phyloP scores from a whole-genome alignment of 2,888 invertebrate species.

The Drosophila subquinaria region DNA sequence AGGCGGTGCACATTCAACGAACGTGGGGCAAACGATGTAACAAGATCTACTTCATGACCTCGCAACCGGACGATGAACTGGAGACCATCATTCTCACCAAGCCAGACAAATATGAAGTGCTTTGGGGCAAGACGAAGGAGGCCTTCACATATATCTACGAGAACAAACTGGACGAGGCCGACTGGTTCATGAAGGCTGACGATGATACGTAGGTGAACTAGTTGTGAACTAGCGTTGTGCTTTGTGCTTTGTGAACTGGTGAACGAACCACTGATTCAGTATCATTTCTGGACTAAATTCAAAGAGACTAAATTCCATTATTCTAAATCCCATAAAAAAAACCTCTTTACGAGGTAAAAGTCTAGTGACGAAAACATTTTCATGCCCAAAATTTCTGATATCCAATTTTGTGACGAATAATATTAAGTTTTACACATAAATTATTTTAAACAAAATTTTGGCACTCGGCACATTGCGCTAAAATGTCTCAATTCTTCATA shows the following conservation, averaged over 20 bases:
- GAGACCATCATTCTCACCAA: conserved; percentile 91
- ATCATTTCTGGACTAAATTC: neutral
- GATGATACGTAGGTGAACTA: conserved; percentile 95
- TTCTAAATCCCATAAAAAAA: too few relatives aligned
- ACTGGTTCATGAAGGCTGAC: conserved; percentile 99
- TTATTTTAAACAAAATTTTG: too few relatives aligned
- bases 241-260: neutral
- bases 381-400: too few relatives aligned
- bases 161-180: conserved; percentile 92
- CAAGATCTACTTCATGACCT: conserved; percentile 94
- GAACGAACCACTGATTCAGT: neutral
- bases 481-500: too few relatives aligned
- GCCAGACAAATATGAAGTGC: conserved; percentile 93
- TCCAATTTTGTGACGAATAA: too few relatives aligned
- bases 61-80: conserved; percentile 89
- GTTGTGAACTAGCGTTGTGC: too few relatives aligned
- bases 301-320: neutral
- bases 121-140: conserved; percentile 98
- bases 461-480: too few relatives aligned
- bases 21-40: conserved; percentile 98
- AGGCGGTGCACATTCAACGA: conserved; percentile 95
- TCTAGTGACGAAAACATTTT: too few relatives aligned
- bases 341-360: too few relatives aligned
- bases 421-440: too few relatives aligned
- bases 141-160: conserved; percentile 95